Evolutionary conservation across 2,888 invertebrate genomes (phyloP).

Genomic region (Plutella xylostella): DNA sequence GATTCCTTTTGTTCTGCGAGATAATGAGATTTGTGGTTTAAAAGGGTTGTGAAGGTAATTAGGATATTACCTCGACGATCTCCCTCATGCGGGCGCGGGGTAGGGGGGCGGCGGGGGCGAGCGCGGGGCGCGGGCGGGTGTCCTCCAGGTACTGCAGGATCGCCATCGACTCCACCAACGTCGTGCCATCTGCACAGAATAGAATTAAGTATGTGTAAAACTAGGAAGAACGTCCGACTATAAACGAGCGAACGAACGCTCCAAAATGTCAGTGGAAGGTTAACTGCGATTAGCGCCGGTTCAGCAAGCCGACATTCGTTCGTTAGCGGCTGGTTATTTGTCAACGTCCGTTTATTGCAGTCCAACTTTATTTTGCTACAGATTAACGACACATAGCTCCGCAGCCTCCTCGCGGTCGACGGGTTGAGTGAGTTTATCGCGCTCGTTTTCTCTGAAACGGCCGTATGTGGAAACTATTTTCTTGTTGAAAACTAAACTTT

Average conservation of each 20-base stretch:
- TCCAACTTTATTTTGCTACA: background rate
- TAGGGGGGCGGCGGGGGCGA: slow-evolving; percentile 66
- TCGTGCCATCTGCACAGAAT: slow-evolving; percentile 37
- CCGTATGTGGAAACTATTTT: background rate
- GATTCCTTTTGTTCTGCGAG: too few relatives aligned
- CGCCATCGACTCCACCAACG: slow-evolving; percentile 58
- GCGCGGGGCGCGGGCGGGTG: slow-evolving; percentile 50
- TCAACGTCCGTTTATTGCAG: too few relatives aligned
- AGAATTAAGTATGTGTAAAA: too few relatives aligned
- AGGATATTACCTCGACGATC: slow-evolving; percentile 54
- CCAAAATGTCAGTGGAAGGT: too few relatives aligned
- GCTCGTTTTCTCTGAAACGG: background rate
- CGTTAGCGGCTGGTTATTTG: too few relatives aligned
- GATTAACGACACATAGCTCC: background rate
- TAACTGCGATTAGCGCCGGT: too few relatives aligned
- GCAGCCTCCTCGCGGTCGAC: background rate
- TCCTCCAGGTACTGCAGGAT: slow-evolving; percentile 80
- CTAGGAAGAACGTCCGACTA: too few relatives aligned
- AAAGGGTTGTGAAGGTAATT: too few relatives aligned
- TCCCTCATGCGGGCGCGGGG: slow-evolving; percentile 66
- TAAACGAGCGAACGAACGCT: too few relatives aligned
- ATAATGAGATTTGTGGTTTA: too few relatives aligned
- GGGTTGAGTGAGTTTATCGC: slow-evolving; percentile 6
- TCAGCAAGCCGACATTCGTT: too few relatives aligned
- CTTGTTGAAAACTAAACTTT: too few relatives aligned